These are phyloP conservation scores for Strix uralensis DNA, from an alignment of 2,113 vertebrate species.

Conservation along the genomic window DNA sequence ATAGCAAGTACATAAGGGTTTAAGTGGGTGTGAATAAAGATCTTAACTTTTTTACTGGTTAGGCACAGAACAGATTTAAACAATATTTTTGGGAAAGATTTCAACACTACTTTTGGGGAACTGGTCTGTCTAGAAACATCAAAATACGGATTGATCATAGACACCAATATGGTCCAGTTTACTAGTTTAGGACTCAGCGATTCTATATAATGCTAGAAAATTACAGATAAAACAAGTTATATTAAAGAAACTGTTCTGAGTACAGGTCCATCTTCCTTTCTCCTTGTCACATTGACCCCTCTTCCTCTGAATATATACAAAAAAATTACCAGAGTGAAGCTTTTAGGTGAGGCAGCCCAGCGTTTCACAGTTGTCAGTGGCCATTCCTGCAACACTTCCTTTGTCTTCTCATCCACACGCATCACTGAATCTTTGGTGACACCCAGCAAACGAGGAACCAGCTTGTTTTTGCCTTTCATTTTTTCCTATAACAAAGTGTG, in stretches of 20 bases:
- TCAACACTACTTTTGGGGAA: not conserved
- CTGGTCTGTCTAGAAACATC: not conserved
- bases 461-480: constrained; percentile 98
- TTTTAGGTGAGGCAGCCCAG: constrained; percentile 99
- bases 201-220: not conserved
- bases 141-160: not conserved
- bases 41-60: not conserved
- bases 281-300: not conserved
- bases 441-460: constrained; percentile 93
- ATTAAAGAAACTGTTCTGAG: not conserved
- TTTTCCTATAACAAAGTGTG: constrained; percentile 83
- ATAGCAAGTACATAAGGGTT: not conserved
- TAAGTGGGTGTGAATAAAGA: not conserved
- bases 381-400: constrained; percentile 98
- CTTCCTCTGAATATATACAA: not conserved
- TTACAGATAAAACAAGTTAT: not conserved
- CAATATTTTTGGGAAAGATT: not conserved
- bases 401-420: constrained; percentile 98
- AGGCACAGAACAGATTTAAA: not conserved
- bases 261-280: not conserved
- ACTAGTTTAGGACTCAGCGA: not conserved
- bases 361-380: constrained; percentile 97
- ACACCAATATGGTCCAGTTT: not conserved
- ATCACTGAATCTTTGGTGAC: constrained; percentile 99
- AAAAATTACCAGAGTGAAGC: constrained; percentile 93